Evolutionary conservation across 2,113 vertebrate species (phyloP).

Genomic region (Macroglossus sobrinus): DNA sequence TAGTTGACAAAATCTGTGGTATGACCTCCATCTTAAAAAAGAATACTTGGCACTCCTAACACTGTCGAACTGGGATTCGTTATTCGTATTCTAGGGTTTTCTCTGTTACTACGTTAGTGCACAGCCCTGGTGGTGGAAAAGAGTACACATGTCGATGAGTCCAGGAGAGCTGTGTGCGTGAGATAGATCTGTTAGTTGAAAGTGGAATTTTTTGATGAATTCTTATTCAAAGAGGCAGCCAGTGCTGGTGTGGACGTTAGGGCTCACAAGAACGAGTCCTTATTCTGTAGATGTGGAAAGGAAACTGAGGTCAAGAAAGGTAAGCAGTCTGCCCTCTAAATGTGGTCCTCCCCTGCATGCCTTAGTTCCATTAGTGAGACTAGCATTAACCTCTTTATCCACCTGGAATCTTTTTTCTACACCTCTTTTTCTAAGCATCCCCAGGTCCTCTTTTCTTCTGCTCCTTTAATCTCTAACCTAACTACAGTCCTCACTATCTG

Average conservation of each 20-base stretch:
- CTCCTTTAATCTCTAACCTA: background rate
- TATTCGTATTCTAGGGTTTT: background rate
- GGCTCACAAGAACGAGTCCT: background rate
- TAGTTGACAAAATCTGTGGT: background rate
- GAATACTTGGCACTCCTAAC: background rate
- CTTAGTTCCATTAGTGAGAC: background rate
- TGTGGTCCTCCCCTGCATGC: background rate
- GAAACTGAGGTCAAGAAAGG: background rate
- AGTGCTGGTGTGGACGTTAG: background rate
- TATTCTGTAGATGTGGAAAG: background rate
- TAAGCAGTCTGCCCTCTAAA: background rate
- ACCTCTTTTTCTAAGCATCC: background rate
- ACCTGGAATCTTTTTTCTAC: background rate
- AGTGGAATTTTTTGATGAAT: background rate
- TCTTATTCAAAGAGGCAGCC: background rate
- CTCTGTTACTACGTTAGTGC: background rate
- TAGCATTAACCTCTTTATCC: background rate
- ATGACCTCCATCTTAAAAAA: background rate
- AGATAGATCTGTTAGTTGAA: background rate
- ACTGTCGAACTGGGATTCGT: background rate
- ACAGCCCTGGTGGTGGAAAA: background rate
- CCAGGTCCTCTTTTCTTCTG: background rate
- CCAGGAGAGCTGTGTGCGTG: background rate
- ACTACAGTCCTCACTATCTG: background rate
- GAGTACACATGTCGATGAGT: background rate